Evolutionary conservation across 2,888 invertebrate species (phyloP), one percentile per base, ranked within the genome.

Genomic region (Dolichopus griseipennis): DNA sequence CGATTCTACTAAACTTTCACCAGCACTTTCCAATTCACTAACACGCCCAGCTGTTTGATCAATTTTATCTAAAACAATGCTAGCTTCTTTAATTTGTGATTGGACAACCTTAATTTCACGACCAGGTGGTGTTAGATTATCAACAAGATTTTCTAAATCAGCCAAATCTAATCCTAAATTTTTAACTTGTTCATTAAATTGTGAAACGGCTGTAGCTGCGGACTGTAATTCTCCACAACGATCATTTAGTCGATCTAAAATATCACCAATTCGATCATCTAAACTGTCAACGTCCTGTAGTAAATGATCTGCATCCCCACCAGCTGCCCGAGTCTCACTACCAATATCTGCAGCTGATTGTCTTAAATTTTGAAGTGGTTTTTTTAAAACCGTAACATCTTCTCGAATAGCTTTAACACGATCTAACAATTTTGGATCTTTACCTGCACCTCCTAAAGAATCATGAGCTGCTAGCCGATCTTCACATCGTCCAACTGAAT

Each of bases 141-240:
- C 93, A 61, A 97, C 82, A 73, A 95, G 92, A 68, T 88, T 87
- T 77, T 97, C 96, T 67, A 97, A 81, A 68, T 87, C 88, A 0
- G 89, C 85, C 3, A 97, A 81, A 77, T 95, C 91, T 71, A 89
- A 85, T 22, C 88, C 87, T 1, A 95, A 83, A 62, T 81, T 84
- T 81, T 94, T 95, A 18, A 94, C 89, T 82, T 92, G 90, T 71
- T 94, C 93, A 82, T 93, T 92, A 83, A 95, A 95, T 75, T 92
- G 91, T 0, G 92, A 87, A 66, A 93, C 89, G 0, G 93, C 93
- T 0, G 90, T 91, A 0, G 93, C 92, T 0, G 94, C 94, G 0
- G 92, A 92, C 72, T 93, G 92, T 67, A 95, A 80, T 72, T 90
- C 87, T 66, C 88, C 88, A 74, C 90, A 89, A 6, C 93, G 87